Base-by-base conservation (phyloP, 2,797 vertebrate species). In the Betta splendens region DNA sequence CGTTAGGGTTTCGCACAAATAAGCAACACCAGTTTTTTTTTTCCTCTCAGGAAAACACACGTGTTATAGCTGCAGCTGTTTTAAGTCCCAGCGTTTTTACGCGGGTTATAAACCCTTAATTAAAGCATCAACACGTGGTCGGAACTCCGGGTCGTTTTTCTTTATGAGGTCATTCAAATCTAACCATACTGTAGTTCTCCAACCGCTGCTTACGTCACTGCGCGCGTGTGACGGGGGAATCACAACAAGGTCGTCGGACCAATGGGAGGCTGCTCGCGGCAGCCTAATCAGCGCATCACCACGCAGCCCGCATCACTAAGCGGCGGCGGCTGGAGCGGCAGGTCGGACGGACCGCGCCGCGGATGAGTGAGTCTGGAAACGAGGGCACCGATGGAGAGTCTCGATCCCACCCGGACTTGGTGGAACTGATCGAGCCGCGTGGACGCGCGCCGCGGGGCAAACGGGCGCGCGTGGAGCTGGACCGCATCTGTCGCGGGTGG, bases 211-310 rank as follows among this genome's bases (percentile, higher is more conserved):
- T 51, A 35, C 72, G 79, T 83, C 82, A 80, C 53, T 15, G 55
- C 22, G 42, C 31, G 42, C 36, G 31, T 17, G 63, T 86, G 81
- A 88, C 86, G 88, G 31, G 4, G 18, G 72, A 87, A 83, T 87
- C 91, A 81, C 85, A 92, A 89, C 92, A 89, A 13, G 90, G 81
- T 52, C 15, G 36, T 72, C 47, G 77, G 87, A 80, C 95, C 95
- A 96, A 95, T 95, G 36, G 37, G 80, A 75, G 12, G 59, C 4
- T 35, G 0, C 2, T 35, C 17, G 45, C 60, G 53, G 72, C 5
- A 66, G 51, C 44, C 52, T 57, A 31, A 61, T 52, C 66, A 44
- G 39, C 58, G 67, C 64, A 25, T 50, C 56, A 26, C 15, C 21
- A 0, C 62, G 0, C 29, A 20, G 39, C 42, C 26, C 18, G 16